These are phyloP conservation scores for Phortica okadai DNA, from an alignment of 2,888 invertebrate species.

Conservation along the genomic window DNA sequence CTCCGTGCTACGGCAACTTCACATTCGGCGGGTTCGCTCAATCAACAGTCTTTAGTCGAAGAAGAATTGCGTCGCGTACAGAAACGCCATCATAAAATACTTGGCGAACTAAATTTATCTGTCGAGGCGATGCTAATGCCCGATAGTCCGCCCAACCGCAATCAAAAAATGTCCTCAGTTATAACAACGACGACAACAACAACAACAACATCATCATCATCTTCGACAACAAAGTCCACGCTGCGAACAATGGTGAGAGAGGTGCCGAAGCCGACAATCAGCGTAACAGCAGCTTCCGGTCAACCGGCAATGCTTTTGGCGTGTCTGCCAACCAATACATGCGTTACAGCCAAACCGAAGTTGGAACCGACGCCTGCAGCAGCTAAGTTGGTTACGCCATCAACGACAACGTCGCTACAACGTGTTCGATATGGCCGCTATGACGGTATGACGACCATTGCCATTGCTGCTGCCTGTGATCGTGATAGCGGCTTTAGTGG, in stretches of 20 bases:
- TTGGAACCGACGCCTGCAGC: neutral
- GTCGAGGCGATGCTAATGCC: slow-evolving; percentile 95
- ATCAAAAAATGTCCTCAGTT: slow-evolving; percentile 75
- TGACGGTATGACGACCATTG: slow-evolving; percentile 81
- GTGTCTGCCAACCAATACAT: slow-evolving; percentile 62
- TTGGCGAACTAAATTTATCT: slow-evolving; percentile 91
- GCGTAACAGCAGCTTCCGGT: slow-evolving; percentile 71
- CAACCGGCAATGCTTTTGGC: slow-evolving; percentile 54
- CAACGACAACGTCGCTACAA: slow-evolving; percentile 78
- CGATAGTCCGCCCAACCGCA: slow-evolving; percentile 78
- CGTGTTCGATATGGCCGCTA: slow-evolving; percentile 57
- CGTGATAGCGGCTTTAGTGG: slow-evolving; percentile 90
- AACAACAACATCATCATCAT: slow-evolving; percentile 65
- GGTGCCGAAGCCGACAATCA: slow-evolving; percentile 71
- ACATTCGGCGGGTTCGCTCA: slow-evolving; percentile 82
- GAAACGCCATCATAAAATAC: slow-evolving; percentile 87
- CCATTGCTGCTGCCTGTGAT: slow-evolving; percentile 78
- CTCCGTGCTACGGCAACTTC: slow-evolving; percentile 63
- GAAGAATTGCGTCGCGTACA: slow-evolving; percentile 91
- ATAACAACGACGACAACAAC: slow-evolving; percentile 1
- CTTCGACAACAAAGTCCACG: neutral
- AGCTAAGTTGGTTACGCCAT: slow-evolving; percentile 15
- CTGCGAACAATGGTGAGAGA: neutral
- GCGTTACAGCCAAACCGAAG: slow-evolving; percentile 13
- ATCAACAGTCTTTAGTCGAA: slow-evolving; percentile 83